phyloP scores from a whole-genome alignment of 2,888 invertebrate species.

The Lepetodrilus schrolli region DNA sequence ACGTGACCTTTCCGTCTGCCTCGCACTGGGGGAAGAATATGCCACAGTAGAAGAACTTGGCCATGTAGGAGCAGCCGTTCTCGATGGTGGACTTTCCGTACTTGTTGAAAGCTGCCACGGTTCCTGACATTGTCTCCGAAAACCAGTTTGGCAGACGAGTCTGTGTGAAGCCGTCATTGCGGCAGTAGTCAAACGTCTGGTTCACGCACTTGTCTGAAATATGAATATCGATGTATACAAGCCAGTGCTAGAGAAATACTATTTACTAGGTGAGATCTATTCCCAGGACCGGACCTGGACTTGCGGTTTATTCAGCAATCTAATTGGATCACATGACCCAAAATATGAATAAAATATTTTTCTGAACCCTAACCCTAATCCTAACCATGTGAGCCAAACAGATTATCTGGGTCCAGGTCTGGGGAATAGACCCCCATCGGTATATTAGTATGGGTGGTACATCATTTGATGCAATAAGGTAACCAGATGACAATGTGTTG shows the following conservation, averaged over 20 bases:
- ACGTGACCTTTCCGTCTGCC: constrained; percentile 34
- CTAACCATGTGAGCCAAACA: too few species aligned
- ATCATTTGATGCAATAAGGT: too few species aligned
- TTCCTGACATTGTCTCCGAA: constrained; percentile 33
- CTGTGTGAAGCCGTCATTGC: constrained; percentile 40
- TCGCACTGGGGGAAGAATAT: constrained; percentile 58
- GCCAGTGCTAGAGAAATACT: background rate
- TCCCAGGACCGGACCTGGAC: too few species aligned
- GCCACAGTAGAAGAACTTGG: constrained; percentile 52
- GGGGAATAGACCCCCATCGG: too few species aligned
- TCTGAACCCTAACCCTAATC: too few species aligned
- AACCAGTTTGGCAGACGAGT: constrained; percentile 51
- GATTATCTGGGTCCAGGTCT: too few species aligned
- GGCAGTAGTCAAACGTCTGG: constrained; percentile 42
- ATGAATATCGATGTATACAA: background rate
- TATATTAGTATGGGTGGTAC: too few species aligned
- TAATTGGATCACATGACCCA: too few species aligned
- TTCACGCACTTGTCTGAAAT: constrained; percentile 43
- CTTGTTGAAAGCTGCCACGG: constrained; percentile 35
- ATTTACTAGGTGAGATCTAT: background rate
- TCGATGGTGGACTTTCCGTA: constrained; percentile 36
- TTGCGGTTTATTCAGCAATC: too few species aligned
- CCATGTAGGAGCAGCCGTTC: constrained; percentile 38
- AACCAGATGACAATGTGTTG: too few species aligned
- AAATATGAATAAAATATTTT: too few species aligned